Percentiles rank a stretch among this genome's conserved stretches.
phyloP scores from a whole-genome alignment of 2,888 invertebrate genomes.

The Zhuqinia jingwanae region DNA sequence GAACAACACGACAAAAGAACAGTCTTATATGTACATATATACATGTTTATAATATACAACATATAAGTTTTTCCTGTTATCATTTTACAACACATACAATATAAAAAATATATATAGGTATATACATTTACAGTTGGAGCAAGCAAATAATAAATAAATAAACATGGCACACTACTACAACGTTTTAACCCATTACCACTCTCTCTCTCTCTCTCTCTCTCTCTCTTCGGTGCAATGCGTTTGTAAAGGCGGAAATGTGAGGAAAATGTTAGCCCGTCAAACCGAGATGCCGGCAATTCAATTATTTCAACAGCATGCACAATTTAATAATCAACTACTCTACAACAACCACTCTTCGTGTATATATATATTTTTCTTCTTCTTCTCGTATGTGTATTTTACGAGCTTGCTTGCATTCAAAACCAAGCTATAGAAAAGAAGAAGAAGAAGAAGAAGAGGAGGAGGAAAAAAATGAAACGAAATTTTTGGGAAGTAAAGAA shows the following conservation, averaged over 20 bases:
- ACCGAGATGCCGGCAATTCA: constrained; percentile 70
- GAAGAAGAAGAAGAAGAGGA: too few relatives aligned
- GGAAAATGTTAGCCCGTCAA: constrained; percentile 44
- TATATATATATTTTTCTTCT: not conserved
- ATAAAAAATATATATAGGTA: too few relatives aligned
- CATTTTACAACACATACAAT: too few relatives aligned
- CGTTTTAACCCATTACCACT: not conserved
- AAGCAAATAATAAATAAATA: too few relatives aligned
- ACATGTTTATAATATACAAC: too few relatives aligned
- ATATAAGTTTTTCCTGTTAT: not conserved
- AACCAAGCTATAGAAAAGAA: too few relatives aligned
- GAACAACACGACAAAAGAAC: not conserved
- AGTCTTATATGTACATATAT: too few relatives aligned
- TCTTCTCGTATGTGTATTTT: not conserved
- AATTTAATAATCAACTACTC: constrained; percentile 69
- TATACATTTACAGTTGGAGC: too few relatives aligned
- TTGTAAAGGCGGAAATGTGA: constrained; percentile 26
- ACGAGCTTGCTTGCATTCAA: too few relatives aligned
- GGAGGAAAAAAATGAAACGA: too few relatives aligned
- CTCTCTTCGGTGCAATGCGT: constrained; percentile 3
- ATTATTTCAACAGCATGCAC: constrained; percentile 75
- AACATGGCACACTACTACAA: not conserved
- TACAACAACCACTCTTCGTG: not conserved
- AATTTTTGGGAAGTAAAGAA: too few relatives aligned
- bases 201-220: too few relatives aligned